Conservation (phyloP, 30 jellyfish, hydroid and myxozoan species). For the Turritopsis rubra region DNA sequence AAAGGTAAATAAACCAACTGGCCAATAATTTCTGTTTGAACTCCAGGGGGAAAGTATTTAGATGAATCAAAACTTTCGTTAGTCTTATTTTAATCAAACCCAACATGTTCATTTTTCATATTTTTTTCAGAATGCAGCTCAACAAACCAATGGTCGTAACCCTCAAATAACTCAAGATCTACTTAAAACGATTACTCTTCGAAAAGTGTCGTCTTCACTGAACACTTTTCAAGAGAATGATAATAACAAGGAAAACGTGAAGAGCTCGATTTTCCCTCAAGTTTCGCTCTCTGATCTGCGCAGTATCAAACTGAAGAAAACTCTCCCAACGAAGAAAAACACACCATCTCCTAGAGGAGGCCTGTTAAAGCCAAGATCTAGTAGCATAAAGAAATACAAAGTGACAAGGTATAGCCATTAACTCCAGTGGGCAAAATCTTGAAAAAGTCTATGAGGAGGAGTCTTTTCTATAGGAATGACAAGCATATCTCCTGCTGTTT, state of each 20-base stretch:
- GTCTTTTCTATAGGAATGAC: too few species aligned
- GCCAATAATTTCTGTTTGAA: too few species aligned
- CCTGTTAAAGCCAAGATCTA: neutral
- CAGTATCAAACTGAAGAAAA: slow-evolving; percentile 39
- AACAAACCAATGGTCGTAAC: neutral
- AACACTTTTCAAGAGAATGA: neutral
- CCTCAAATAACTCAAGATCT: slow-evolving; percentile 43
- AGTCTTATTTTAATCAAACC: neutral
- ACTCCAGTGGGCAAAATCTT: too few species aligned
- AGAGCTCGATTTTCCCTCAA: slow-evolving; percentile 3
- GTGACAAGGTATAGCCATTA: neutral
- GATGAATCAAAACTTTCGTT: neutral
- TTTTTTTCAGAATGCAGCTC: neutral
- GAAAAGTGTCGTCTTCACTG: slow-evolving; percentile 5
- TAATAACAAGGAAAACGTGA: slow-evolving; percentile 10
- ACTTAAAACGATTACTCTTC: slow-evolving; percentile 14
- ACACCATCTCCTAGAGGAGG: neutral
- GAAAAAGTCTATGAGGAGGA: too few species aligned
- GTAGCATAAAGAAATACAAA: slow-evolving; percentile 8
- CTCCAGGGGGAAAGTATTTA: too few species aligned
- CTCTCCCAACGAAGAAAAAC: slow-evolving; percentile 13
- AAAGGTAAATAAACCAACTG: too few species aligned
- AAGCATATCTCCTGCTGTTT: too few species aligned
- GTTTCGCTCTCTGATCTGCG: slow-evolving; percentile 38
- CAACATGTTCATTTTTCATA: neutral